A percentile compares a stretch with the other conserved stretches of the same genome.
phyloP scores from a whole-genome alignment of 2,797 vertebrate species.

The Pangasius djambal region DNA sequence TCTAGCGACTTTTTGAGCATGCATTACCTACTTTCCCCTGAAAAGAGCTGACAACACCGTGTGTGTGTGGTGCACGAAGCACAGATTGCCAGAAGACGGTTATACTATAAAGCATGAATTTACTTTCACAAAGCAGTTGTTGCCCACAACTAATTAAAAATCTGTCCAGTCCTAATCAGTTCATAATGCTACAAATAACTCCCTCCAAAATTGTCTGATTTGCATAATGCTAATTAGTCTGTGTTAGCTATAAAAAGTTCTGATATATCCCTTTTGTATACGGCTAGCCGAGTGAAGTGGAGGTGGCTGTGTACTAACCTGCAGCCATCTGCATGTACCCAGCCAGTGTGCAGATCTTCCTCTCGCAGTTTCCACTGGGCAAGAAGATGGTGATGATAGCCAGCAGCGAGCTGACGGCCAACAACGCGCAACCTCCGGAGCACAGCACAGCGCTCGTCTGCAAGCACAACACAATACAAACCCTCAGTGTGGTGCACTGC shows the following conservation, averaged over 20 bases:
- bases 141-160: slow-evolving; percentile 1
- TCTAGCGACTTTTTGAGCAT: background rate
- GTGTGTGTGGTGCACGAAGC: background rate
- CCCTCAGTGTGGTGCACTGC: background rate
- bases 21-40: background rate
- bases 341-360: slow-evolving; percentile 87
- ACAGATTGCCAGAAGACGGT: background rate
- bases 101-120: background rate
- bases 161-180: slow-evolving; percentile 15
- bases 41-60: background rate
- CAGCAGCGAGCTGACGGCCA: slow-evolving; percentile 88
- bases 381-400: slow-evolving; percentile 90
- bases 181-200: slow-evolving; percentile 19
- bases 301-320: slow-evolving; percentile 73
- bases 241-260: background rate
- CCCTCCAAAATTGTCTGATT: background rate
- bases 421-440: slow-evolving; percentile 86
- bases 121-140: slow-evolving; percentile 20
- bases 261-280: background rate
- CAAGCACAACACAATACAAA: slow-evolving; percentile 57
- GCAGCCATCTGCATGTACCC: slow-evolving; percentile 94
- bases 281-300: background rate
- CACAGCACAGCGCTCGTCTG: slow-evolving; percentile 93
- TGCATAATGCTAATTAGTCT: slow-evolving; percentile 14
- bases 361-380: slow-evolving; percentile 87